phyloP scores from a whole-genome alignment of 2,888 invertebrate species.

The Oxyscelio sp. region DNA sequence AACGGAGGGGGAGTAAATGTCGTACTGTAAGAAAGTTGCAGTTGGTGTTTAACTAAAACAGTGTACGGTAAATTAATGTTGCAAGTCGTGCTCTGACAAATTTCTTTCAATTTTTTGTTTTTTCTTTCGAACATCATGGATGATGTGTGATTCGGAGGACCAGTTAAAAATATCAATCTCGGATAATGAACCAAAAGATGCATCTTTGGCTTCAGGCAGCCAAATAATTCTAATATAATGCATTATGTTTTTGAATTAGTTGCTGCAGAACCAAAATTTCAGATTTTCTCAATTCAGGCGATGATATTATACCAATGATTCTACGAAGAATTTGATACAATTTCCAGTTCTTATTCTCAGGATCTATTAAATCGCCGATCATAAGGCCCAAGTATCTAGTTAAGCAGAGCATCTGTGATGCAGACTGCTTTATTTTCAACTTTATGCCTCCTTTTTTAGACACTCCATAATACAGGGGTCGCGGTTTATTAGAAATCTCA shows the following conservation, averaged over 20 bases:
- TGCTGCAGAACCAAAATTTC: not conserved
- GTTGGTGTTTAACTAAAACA: not conserved
- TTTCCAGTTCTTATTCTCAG: not conserved
- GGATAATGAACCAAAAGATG: not conserved
- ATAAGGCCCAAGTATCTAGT: not conserved
- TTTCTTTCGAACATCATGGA: not conserved
- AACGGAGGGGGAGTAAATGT: not conserved
- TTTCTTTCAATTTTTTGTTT: conserved; percentile 2
- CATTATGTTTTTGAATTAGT: not conserved
- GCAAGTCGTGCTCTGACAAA: not conserved
- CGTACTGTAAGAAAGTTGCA: not conserved
- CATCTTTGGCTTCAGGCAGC: not conserved
- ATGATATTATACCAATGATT: not conserved
- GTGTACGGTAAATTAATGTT: conserved; percentile 1
- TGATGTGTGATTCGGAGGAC: not conserved
- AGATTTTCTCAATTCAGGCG: not conserved
- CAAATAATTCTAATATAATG: not conserved
- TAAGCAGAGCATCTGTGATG: not conserved
- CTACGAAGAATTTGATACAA: not conserved
- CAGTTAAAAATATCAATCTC: not conserved
- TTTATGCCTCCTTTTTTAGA: not conserved
- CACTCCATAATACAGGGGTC: not conserved
- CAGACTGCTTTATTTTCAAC: not conserved
- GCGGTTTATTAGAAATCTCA: conserved; percentile 6
- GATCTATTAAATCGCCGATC: not conserved